These are phyloP conservation scores for Anolis sagrei DNA, from an alignment of 2,113 vertebrate genomes.

Conservation along the genomic window DNA sequence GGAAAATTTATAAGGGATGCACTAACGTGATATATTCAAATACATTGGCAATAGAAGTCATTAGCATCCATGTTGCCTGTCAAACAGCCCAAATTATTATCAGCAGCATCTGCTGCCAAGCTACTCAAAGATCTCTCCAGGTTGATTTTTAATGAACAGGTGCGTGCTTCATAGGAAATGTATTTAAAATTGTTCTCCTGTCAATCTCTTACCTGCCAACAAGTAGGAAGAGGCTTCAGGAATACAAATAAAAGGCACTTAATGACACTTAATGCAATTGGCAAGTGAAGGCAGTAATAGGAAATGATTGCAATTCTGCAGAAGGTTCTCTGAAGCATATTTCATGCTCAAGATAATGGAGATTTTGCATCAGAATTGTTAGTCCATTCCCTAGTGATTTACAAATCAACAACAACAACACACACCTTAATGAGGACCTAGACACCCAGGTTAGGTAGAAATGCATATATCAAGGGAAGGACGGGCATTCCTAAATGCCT, in stretches of 20 bases:
- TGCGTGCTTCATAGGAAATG: constrained; percentile 57
- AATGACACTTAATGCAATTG: constrained; percentile 38
- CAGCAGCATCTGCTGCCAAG: constrained; percentile 51
- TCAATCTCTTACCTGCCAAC: constrained; percentile 49
- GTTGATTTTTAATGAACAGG: constrained; percentile 59
- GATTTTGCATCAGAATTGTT: constrained; percentile 3
- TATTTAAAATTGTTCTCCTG: constrained; percentile 57
- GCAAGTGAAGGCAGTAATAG: constrained; percentile 24
- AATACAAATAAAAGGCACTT: constrained; percentile 55
- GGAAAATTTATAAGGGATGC: not conserved
- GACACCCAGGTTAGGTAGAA: not conserved
- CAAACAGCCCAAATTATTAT: constrained; percentile 52
- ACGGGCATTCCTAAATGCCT: not conserved
- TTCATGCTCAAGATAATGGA: constrained; percentile 12
- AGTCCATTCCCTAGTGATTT: not conserved
- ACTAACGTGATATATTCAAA: constrained; percentile 19
- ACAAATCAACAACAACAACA: not conserved
- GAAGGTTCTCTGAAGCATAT: constrained; percentile 11
- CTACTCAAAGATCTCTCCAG: constrained; percentile 22
- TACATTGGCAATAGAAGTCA: not conserved
- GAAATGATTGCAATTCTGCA: constrained; percentile 18
- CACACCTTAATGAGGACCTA: not conserved
- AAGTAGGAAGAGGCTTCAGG: constrained; percentile 38
- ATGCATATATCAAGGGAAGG: not conserved
- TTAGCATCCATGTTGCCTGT: constrained; percentile 42